These are phyloP conservation scores for Epiblema foenella DNA, from an alignment of 2,888 invertebrate species.

Conservation along the genomic window DNA sequence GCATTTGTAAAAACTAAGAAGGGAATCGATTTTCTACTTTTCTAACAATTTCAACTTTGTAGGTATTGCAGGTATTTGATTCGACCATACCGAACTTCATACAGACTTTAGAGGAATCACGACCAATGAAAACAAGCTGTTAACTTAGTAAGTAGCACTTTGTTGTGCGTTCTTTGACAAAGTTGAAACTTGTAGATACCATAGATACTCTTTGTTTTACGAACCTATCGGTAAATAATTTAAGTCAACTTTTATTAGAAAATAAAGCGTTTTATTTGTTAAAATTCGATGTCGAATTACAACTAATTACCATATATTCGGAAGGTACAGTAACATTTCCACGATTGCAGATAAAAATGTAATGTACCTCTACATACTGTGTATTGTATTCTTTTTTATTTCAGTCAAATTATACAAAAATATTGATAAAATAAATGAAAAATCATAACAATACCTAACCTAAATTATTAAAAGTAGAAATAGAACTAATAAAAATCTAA, in stretches of 20 bases:
- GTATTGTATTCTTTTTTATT: no score
- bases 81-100: constrained; percentile 10
- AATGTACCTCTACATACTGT: no score
- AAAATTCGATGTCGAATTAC: not conserved
- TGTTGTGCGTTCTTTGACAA: not conserved
- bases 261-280: not conserved
- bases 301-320: no score
- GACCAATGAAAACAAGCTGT: constrained; percentile 13
- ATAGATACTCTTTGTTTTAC: constrained; percentile 1
- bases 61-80: not conserved
- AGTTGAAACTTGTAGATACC: not conserved
- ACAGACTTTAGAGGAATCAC: constrained; percentile 3
- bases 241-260: no score
- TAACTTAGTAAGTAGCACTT: constrained; percentile 1
- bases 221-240: not conserved
- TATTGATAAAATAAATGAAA: no score
- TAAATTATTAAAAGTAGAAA: no score
- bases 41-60: not conserved
- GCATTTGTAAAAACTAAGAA: not conserved
- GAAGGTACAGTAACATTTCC: no score
- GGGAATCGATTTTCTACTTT: not conserved
- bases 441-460: no score
- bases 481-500: no score
- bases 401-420: no score
- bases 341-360: no score